phyloP scores from a whole-genome alignment of 2,113 vertebrate genomes.

The Anas platyrhynchos region DNA sequence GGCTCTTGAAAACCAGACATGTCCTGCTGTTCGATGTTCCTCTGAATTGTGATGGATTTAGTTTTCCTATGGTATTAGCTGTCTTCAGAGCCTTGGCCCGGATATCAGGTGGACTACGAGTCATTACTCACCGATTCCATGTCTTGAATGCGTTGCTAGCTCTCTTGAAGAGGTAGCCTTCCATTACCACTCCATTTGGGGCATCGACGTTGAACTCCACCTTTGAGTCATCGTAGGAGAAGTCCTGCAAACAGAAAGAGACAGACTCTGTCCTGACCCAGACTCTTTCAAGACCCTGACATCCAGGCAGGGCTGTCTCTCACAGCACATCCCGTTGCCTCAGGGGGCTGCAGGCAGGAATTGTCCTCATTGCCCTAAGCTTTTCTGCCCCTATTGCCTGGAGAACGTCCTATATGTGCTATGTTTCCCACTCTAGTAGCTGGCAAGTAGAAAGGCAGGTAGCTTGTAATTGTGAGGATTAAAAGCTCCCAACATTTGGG shows the following conservation, averaged over 20 bases:
- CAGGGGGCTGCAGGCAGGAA: not conserved
- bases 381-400: not conserved
- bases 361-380: not conserved
- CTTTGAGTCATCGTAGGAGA: conserved; percentile 92
- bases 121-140: conserved; percentile 90
- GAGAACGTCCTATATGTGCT: not conserved
- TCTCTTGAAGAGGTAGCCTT: conserved; percentile 98
- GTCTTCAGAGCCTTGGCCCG: not conserved
- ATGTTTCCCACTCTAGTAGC: not conserved
- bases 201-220: conserved; percentile 94
- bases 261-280: not conserved
- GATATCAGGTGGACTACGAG: not conserved
- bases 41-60: not conserved
- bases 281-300: not conserved
- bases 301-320: not conserved
- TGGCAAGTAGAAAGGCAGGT: not conserved
- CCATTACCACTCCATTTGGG: conserved; percentile 96
- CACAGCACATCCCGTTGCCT: not conserved
- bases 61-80: not conserved
- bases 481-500: not conserved
- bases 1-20: not conserved
- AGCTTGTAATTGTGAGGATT: not conserved
- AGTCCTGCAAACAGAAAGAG: conserved; percentile 80
- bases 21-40: not conserved
- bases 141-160: conserved; percentile 99